A percentile compares a stretch with the other conserved stretches of the same genome.
Evolutionary conservation across 2,113 vertebrate genomes (phyloP).

Genomic region (Vulpes lagopus): DNA sequence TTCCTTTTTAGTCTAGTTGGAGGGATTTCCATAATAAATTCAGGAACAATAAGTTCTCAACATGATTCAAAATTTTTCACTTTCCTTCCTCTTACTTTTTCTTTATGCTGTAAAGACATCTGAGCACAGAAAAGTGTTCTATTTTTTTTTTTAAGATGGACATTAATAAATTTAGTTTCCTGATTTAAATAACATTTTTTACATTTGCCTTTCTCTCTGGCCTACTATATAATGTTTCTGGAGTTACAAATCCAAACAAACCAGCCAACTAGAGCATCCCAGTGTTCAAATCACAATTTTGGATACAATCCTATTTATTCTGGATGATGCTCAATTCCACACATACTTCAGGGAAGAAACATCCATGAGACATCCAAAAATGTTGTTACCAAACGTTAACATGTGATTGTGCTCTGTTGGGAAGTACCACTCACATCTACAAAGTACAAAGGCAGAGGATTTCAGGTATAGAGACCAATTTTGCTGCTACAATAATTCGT

Average conservation of each 20-base stretch:
- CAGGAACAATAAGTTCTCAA: slow-evolving; percentile 53
- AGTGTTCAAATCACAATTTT: slow-evolving; percentile 83
- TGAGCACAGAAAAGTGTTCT: slow-evolving; percentile 55
- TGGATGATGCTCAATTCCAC: slow-evolving; percentile 79
- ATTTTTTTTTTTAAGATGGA: slow-evolving; percentile 67
- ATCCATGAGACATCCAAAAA: slow-evolving; percentile 71
- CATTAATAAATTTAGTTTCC: slow-evolving; percentile 81
- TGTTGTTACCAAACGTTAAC: slow-evolving; percentile 48
- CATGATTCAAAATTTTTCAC: slow-evolving; percentile 66
- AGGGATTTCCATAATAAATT: slow-evolving; percentile 65
- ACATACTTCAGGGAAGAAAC: slow-evolving; percentile 74
- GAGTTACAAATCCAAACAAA: slow-evolving; percentile 84
- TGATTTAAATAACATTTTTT: slow-evolving; percentile 83
- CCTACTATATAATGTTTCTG: slow-evolving; percentile 75
- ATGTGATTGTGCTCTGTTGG: slow-evolving; percentile 57
- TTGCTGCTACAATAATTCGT: slow-evolving; percentile 64
- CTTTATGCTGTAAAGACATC: slow-evolving; percentile 62
- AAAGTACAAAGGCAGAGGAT: slow-evolving; percentile 82
- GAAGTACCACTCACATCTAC: slow-evolving; percentile 76
- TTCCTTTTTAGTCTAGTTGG: slow-evolving; percentile 64
- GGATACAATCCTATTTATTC: slow-evolving; percentile 83
- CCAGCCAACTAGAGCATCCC: slow-evolving; percentile 84
- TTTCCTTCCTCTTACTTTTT: slow-evolving; percentile 28
- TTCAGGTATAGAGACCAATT: slow-evolving; percentile 73
- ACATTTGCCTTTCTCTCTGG: slow-evolving; percentile 74